Base-by-base conservation (phyloP, 1,140 invertebrate genomes). In the Apis laboriosa region DNA sequence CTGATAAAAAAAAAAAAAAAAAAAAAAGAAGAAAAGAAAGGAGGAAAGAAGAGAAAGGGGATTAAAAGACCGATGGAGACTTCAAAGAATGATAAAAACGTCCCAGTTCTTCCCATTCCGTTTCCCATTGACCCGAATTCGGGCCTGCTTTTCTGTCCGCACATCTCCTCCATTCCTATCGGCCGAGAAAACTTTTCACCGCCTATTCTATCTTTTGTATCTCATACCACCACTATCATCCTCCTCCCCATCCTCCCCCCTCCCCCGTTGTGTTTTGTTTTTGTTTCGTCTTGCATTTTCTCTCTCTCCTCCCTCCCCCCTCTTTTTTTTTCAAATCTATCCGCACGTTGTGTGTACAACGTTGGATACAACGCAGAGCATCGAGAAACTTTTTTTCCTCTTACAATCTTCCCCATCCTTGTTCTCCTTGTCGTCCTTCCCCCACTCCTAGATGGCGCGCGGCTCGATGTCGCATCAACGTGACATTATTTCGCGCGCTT, bases 61-160 rank as follows among this genome's bases (percentile, higher is more conserved):
- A 86, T 74, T 75, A 66, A 64, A 75, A 78, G 74, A 71, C 70
- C 51, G 19, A 21, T 13, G 13, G 17, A 67, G 77, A 86, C 75
- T 74, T 86, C 60, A 76, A 86, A 83, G 75, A 11, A 60, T 3
- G 13, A 49, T 56, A 68, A 73, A 77, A 83, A 72, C 79, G 63
- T 68, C 24, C 24, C 75, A 61, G 24, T 55, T 77, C 21, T 34
- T 43, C 56, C 60, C 17, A 49, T 51, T 61, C 70, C 17, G 77
- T 43, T 86, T 84, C 76, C 72, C 76, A 72, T 84, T 86, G 85
- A 87, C 86, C 86, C 71, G 66, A 84, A 86, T 87, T 86, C 86
- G 58, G 55, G 34, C 5, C 34, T 51, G 76, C 56, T 73, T 79
- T 63, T 43, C 73, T 56, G 51, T 55, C 43, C 58, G 24, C 58